Base-by-base conservation (phyloP, 2,797 vertebrate genomes). In the Sebastes hopkinsi region DNA sequence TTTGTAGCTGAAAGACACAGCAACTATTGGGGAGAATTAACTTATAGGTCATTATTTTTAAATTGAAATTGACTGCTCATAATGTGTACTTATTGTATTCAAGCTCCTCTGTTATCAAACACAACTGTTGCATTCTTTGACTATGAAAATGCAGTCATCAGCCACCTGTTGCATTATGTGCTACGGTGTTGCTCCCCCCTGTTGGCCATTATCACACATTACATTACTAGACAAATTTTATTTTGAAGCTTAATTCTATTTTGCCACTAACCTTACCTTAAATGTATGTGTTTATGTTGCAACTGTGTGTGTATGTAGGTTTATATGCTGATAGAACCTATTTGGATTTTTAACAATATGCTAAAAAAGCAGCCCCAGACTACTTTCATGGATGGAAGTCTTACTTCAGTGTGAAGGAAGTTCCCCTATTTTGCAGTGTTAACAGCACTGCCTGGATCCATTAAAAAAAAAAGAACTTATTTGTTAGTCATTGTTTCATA, bases 161-260 rank as follows among this genome's bases (percentile, higher is more conserved):
- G 11, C 74, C 65, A 88, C 74, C 76, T 89, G 82, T 90, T 88
- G 81, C 71, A 60, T 27, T 8, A 1, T 74, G 32, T 30, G 18
- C 58, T 22, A 30, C n/a, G 2, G 10, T 52, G 23, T 72, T 87
- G 87, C 74, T 79, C 30, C 91, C 91, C 87, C 55, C 93, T 94
- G 69, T 75, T 88, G 93, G 80, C 1, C 13, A 18, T 34, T 23
- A 4, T 5, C 3, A 23, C 10, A 75, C 58, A 81, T 76, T 82
- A 79, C 42, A 27, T 27, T 27, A 27, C 27, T 27, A 27, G 27
- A 27, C 27, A 27, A 27, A 27, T 27, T 27, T 27, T 27, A 27
- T 27, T 27, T 27, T 27, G 27, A 27, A 27, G 27, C 27, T 27
- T 5, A 27, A 27, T 27, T 27, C 27, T 27, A 27, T 27, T 27